Base-by-base conservation (phyloP, 2,888 invertebrate genomes). In the Pyrocoelia pectoralis region DNA sequence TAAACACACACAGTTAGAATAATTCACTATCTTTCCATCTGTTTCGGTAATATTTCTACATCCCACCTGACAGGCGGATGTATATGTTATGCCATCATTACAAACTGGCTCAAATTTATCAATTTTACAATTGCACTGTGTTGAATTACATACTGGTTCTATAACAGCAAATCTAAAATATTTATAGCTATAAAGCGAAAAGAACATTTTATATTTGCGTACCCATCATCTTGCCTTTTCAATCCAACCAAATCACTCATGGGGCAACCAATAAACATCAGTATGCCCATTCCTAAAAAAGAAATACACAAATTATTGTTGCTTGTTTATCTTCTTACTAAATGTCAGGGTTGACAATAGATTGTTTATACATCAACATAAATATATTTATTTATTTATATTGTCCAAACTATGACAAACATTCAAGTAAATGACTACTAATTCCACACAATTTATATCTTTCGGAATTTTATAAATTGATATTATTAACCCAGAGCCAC, bases 251-350 rank as follows among this genome's bases (percentile, higher is more conserved):
- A 90, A 76, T 91, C 92, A 77, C 91, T 89, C 84, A 93, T 92
- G 10, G 93, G 92, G 79, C 96, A 96, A 28, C 94, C 94, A 73
- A 95, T 89, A 81, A 94, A 93, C 93, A 94, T 94, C 40, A 95
- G 81, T 61, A 92, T 83, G 13, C 91, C 88, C 94, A 95, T 95
- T 73, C 89, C 89, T 88, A 80, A 3, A 81, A 80, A 40, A 46
- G 10, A n/a, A 46, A 46, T 15, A 13, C 40, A 6, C 8, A 13
- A 6, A 24, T 5, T 24, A 24, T 6, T 24, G n/a, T 24, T 24
- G 24, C 6, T 24, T 6, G 24, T 24, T 24, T 6, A 24, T 6
- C 3, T 24, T 24, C 24, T n/a, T n/a, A n/a, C n/a, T n/a, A n/a
- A n/a, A n/a, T n/a, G n/a, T n/a, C n/a, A n/a, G n/a, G n/a, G n/a